Evolutionary conservation across 92 coral and sea anemone genomes (phyloP).

Genomic region (Galaxea fascicularis): DNA sequence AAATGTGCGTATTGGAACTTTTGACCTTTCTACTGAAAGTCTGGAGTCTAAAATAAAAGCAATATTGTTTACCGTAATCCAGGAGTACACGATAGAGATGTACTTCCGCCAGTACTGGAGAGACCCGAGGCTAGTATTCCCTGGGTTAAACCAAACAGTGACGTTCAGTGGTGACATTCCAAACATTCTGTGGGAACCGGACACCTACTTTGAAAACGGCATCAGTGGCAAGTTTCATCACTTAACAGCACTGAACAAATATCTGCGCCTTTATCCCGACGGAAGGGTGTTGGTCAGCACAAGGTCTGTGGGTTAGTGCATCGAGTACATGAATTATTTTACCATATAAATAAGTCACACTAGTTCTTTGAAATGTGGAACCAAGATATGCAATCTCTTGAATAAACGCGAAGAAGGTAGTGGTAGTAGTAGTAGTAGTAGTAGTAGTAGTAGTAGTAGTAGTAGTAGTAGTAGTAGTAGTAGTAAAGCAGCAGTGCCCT

Average conservation of each 20-base stretch:
- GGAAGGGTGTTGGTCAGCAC: constrained; percentile 78
- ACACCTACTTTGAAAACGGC: constrained; percentile 86
- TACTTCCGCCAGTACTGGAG: constrained; percentile 91
- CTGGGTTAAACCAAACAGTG: constrained; percentile 48
- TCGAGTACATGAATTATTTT: too few species aligned
- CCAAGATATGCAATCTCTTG: too few species aligned
- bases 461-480: too few species aligned
- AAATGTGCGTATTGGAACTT: too few species aligned
- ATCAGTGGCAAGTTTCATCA: constrained; percentile 67
- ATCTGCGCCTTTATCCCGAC: constrained; percentile 69
- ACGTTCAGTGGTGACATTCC: constrained; percentile 72
- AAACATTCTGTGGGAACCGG: constrained; percentile 85
- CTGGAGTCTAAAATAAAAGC: background rate
- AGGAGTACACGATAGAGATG: constrained; percentile 85
- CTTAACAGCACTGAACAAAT: constrained; percentile 74
- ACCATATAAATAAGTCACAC: too few species aligned
- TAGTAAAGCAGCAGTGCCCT: too few species aligned
- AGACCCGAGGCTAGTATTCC: constrained; percentile 76
- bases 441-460: too few species aligned
- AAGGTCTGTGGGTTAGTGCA: constrained; percentile 46
- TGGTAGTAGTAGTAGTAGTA: too few species aligned
- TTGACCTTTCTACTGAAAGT: too few species aligned
- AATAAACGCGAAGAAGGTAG: too few species aligned
- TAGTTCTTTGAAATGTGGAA: too few species aligned
- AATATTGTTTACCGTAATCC: background rate